Evolutionary conservation across 1,140 invertebrate genomes (phyloP).

Genomic region (Drosophila bifasciata): DNA sequence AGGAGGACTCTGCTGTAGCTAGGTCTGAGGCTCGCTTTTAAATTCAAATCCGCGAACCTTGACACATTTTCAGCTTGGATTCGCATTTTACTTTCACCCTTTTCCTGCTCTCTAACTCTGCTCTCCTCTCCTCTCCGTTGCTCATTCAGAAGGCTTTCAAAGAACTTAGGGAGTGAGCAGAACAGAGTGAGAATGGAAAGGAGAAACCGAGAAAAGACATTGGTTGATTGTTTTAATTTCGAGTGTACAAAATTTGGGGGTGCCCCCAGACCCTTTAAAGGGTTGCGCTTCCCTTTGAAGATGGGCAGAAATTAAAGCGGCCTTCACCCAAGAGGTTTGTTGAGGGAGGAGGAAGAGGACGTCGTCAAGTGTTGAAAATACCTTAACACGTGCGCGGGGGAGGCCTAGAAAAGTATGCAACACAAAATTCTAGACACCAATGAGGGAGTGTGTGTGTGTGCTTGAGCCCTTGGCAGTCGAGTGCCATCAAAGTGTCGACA

Average conservation of each 20-base stretch:
- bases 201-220: constrained; percentile 23
- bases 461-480: constrained; percentile 61
- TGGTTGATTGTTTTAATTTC: constrained; percentile 57
- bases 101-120: constrained; percentile 2
- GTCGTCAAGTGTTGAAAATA: constrained; percentile 53
- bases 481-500: constrained; percentile 74
- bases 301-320: constrained; percentile 9
- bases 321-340: constrained; percentile 57
- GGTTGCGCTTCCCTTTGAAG: constrained; percentile 30
- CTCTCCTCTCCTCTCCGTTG: constrained; percentile 1
- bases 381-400: constrained; percentile 61
- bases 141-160: constrained; percentile 38
- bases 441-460: constrained; percentile 10
- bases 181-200: not conserved
- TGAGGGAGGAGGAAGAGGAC: no score
- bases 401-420: constrained; percentile 54
- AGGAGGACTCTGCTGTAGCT: constrained; percentile 4
- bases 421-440: constrained; percentile 32
- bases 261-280: constrained; percentile 40
- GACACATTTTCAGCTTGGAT: constrained; percentile 70
- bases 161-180: constrained; percentile 19
- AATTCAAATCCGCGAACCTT: constrained; percentile 74
- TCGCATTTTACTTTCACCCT: constrained; percentile 40
- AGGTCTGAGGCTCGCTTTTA: constrained; percentile 20
- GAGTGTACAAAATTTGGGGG: constrained; percentile 40